phyloP scores from a whole-genome alignment of 2,113 vertebrate species.

The Synchiropus splendidus region DNA sequence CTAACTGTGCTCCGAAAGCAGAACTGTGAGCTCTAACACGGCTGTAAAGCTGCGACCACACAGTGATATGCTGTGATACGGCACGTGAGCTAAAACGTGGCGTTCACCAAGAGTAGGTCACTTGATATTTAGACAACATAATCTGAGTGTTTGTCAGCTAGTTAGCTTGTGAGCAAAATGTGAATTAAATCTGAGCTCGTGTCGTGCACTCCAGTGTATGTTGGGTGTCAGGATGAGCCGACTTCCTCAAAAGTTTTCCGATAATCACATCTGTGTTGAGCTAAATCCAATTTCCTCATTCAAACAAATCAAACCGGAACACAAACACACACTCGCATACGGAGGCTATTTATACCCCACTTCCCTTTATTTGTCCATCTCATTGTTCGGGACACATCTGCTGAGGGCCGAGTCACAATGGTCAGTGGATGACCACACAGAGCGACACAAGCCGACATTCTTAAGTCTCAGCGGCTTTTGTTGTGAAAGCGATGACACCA shows the following conservation, averaged over 20 bases:
- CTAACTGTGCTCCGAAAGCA: slow-evolving; percentile 10
- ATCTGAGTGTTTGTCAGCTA: no score
- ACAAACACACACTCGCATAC: slow-evolving; percentile 17
- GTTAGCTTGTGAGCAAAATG: no score
- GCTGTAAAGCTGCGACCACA: background rate
- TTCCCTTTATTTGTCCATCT: slow-evolving; percentile 77
- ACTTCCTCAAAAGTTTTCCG: no score
- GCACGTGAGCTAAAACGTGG: no score
- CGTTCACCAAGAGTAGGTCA: no score
- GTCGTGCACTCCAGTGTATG: no score
- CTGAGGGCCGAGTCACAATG: slow-evolving; percentile 68
- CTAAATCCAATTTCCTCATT: no score
- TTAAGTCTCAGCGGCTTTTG: slow-evolving; percentile 38
- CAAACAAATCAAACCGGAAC: no score
- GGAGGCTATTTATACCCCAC: slow-evolving; percentile 66
- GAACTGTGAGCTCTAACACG: slow-evolving; percentile 2
- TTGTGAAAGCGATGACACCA: slow-evolving; percentile 36
- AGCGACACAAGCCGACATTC: slow-evolving; percentile 27
- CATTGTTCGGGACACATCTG: slow-evolving; percentile 78
- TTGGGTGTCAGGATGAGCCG: no score
- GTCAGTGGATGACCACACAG: slow-evolving; percentile 49
- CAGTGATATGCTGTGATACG: background rate
- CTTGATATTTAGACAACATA: no score
- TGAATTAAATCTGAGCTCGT: no score
- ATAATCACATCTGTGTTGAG: no score